These are phyloP conservation scores for Notolepis coatsorum DNA, from an alignment of 2,797 vertebrate species.

Conservation along the genomic window DNA sequence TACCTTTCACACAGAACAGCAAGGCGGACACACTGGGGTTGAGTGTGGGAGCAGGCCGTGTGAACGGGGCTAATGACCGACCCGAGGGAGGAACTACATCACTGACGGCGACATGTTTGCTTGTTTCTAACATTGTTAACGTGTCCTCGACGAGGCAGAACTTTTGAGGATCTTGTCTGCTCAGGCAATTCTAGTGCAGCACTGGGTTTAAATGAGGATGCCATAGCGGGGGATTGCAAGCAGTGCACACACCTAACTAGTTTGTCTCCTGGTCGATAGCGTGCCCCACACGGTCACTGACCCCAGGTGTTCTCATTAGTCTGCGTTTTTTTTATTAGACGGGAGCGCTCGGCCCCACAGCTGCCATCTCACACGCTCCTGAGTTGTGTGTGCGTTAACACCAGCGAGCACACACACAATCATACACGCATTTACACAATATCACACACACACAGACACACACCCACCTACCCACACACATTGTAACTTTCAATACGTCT, in stretches of 20 bases:
- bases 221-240: constrained; percentile 32
- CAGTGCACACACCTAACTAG: constrained; percentile 25
- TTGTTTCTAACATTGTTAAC: constrained; percentile 63
- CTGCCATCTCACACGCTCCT: constrained; percentile 40
- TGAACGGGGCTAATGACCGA: no score
- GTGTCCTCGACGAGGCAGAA: constrained; percentile 54
- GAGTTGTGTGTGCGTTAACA: no score
- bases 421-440: no score
- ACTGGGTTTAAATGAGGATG: constrained; percentile 54
- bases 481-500: no score
- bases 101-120: no score
- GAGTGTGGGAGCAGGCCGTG: no score
- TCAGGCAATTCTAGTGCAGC: constrained; percentile 31
- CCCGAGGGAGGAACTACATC: no score
- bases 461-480: no score
- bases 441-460: no score
- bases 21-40: no score
- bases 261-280: constrained; percentile 31
- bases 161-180: constrained; percentile 37
- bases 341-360: constrained; percentile 47
- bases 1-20: no score
- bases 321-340: constrained; percentile 55
- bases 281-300: constrained; percentile 46
- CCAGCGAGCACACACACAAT: no score
- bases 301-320: constrained; percentile 78